Evolutionary conservation across 2,113 vertebrate genomes (phyloP).

Genomic region (Oryctolagus cuniculus): mOryCun1.1 NC_091449.1:44332501-44333000

Average conservation of each 20-base stretch:
- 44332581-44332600: too few species aligned
- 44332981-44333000: neutral
- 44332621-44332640: too few species aligned
- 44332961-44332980: neutral
- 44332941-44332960: slow-evolving; percentile 1
- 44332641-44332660: too few species aligned
- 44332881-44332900: neutral
- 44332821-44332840: neutral
- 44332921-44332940: neutral
- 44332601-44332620: too few species aligned
- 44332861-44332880: neutral
- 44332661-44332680: too few species aligned
- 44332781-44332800: neutral
- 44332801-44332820: neutral
- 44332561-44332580: too few species aligned
- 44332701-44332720: too few species aligned
- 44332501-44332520: too few species aligned
- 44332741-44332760: neutral
- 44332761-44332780: neutral
- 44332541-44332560: too few species aligned
- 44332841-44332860: neutral
- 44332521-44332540: too few species aligned
- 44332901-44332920: neutral
- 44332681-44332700: too few species aligned
- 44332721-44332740: neutral